Percentiles rank a stretch among this genome's conserved stretches.
phyloP scores from a whole-genome alignment of 2,888 invertebrate genomes.

The Tiliacea aurago region DNA sequence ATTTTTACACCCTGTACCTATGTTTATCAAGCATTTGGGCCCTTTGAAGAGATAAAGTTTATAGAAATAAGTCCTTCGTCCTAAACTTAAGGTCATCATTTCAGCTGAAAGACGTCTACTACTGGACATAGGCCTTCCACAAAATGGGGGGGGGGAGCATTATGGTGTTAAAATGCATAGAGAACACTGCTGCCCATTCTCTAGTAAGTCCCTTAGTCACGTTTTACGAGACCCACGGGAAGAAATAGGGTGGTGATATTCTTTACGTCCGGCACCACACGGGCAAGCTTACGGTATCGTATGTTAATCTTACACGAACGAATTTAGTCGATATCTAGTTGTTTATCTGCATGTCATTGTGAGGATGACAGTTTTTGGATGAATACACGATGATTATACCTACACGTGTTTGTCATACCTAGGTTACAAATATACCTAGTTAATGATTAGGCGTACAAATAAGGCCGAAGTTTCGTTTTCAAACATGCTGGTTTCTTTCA shows the following conservation, averaged over 20 bases:
- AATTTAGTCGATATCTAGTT: conserved; percentile 3
- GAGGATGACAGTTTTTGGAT: conserved; percentile 13
- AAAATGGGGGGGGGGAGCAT: no score
- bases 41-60: conserved; percentile 14
- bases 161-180: no score
- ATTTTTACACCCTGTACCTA: no score
- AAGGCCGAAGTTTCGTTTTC: not conserved
- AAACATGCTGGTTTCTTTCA: not conserved
- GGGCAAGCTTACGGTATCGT: no score
- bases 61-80: not conserved
- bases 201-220: no score
- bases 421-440: not conserved
- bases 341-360: conserved; percentile 4
- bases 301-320: not conserved
- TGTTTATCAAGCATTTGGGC: not conserved
- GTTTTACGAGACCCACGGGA: no score
- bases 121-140: no score
- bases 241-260: no score
- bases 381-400: not conserved
- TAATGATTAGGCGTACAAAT: not conserved
- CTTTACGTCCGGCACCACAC: no score
- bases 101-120: no score
- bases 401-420: not conserved
- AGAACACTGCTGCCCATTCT: no score
- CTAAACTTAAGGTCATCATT: no score